Conservation (phyloP, 2,113 vertebrate species). For the Cariama cristata region DNA sequence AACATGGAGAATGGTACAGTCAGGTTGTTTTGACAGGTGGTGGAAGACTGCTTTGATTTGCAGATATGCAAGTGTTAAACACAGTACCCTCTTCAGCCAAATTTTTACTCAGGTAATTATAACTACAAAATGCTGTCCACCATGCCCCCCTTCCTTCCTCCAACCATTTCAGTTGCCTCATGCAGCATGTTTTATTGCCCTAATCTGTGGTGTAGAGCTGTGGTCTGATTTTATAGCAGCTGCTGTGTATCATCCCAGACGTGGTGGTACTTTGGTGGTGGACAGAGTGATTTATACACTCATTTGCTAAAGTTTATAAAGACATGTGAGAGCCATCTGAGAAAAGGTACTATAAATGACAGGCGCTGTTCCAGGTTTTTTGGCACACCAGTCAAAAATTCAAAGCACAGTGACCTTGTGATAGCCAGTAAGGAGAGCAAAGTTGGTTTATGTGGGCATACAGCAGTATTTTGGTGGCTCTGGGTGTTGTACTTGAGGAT, state of each 20-base stretch:
- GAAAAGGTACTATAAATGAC: constrained; percentile 15
- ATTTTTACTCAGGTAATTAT: constrained; percentile 7
- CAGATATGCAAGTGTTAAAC: background rate
- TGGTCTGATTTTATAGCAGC: constrained; percentile 33
- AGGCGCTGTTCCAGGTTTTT: background rate
- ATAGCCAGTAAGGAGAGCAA: background rate
- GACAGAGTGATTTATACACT: constrained; percentile 51
- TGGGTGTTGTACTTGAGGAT: background rate
- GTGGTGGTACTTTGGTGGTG: constrained; percentile 3
- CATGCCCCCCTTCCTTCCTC: background rate
- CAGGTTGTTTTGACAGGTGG: background rate
- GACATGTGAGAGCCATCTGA: constrained; percentile 30
- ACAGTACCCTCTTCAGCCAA: background rate
- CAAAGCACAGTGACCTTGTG: background rate
- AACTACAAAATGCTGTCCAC: background rate
- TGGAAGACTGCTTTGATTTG: background rate
- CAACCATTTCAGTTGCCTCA: background rate
- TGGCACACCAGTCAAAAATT: background rate
- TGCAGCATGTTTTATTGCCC: constrained; percentile 20
- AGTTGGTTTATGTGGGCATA: background rate
- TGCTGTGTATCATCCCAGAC: constrained; percentile 23
- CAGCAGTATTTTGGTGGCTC: background rate
- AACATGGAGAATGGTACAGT: background rate
- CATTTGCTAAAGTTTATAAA: constrained; percentile 51
- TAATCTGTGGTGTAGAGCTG: constrained; percentile 15